Conservation (phyloP, 2,888 invertebrate genomes). For the Lordiphosa andalusiaca region DNA sequence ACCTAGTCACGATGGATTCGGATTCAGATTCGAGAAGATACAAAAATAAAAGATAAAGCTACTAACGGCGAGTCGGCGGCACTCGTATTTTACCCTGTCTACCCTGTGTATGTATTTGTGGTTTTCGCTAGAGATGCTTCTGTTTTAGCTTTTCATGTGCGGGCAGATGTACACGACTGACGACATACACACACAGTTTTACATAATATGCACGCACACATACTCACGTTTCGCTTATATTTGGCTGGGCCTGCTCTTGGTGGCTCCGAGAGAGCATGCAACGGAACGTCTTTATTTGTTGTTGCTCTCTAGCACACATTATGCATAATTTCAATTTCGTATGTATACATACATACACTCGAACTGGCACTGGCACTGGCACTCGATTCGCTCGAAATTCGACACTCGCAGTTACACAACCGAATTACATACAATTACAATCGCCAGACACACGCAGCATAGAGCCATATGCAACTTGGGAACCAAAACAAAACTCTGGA, state of each 20-base stretch:
- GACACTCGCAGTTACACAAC: conserved; percentile 14
- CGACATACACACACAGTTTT: background rate
- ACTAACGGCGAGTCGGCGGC: conserved; percentile 25
- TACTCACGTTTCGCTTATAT: conserved; percentile 26
- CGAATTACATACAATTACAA: conserved; percentile 11
- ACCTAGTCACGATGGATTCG: conserved; percentile 13
- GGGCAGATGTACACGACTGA: conserved; percentile 5
- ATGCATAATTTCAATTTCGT: conserved; percentile 21
- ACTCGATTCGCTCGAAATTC: conserved; percentile 9
- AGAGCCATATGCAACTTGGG: conserved; percentile 2
- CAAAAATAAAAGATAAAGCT: conserved; percentile 41
- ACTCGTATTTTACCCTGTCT: conserved; percentile 17
- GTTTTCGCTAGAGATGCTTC: conserved; percentile 22
- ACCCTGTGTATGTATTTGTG: conserved; percentile 18
- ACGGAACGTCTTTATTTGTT: conserved; percentile 7
- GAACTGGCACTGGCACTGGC: background rate
- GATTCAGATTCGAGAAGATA: conserved; percentile 22
- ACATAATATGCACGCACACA: conserved; percentile 12
- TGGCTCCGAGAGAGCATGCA: conserved; percentile 5
- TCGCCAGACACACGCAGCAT: conserved; percentile 13
- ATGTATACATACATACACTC: conserved; percentile 18
- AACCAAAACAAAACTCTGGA: conserved; percentile 47
- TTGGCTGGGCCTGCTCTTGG: conserved; percentile 8
- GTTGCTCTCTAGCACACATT: conserved; percentile 30
- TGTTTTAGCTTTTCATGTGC: conserved; percentile 23